Conservation (phyloP, 2,888 invertebrate genomes). For the Scelioninae gen. 1 region DNA sequence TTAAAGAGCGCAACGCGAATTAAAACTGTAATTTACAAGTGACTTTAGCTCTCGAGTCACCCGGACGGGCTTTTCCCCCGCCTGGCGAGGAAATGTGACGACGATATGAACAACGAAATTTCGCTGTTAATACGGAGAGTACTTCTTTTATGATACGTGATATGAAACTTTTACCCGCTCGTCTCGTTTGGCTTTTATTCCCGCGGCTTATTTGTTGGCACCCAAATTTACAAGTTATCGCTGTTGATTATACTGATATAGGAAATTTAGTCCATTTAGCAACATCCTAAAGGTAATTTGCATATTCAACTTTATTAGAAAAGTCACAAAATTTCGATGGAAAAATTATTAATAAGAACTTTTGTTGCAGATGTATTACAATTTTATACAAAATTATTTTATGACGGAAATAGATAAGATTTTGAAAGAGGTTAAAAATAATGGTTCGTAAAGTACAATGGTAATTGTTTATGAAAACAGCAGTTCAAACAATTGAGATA, state of each 20-base stretch:
- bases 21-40: conserved; percentile 74
- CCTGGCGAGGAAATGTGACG: conserved; percentile 47
- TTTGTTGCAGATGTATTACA: too few relatives aligned
- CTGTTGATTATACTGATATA: conserved; percentile 11
- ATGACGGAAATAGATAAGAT: too few relatives aligned
- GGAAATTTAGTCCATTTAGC: neutral
- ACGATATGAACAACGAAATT: conserved; percentile 66
- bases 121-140: conserved; percentile 57
- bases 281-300: too few relatives aligned
- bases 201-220: conserved; percentile 14
- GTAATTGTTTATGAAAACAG: too few relatives aligned
- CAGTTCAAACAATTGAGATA: neutral
- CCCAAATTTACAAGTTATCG: conserved; percentile 17
- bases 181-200: conserved; percentile 12
- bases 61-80: conserved; percentile 39
- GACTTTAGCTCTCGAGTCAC: conserved; percentile 64
- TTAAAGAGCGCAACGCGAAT: conserved; percentile 73
- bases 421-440: too few relatives aligned
- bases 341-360: neutral
- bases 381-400: too few relatives aligned
- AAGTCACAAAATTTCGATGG: too few relatives aligned
- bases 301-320: too few relatives aligned
- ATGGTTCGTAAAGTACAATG: too few relatives aligned
- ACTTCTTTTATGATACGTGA: conserved; percentile 66
- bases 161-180: conserved; percentile 54